phyloP scores from a whole-genome alignment of 2,113 vertebrate species.

The Madoqua kirkii region DNA sequence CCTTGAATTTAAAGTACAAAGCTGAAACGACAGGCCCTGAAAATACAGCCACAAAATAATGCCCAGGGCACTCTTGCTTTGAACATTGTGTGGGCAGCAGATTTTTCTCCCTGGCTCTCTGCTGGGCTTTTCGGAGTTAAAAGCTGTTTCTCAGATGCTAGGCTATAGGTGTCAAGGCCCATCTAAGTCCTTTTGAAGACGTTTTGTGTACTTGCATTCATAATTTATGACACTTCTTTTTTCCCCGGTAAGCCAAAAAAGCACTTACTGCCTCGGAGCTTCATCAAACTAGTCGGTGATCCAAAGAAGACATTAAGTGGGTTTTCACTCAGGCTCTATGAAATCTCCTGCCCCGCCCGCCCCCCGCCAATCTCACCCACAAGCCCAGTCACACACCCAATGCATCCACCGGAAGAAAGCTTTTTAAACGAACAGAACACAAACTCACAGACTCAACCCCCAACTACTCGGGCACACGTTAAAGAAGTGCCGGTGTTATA shows the following conservation, averaged over 20 bases:
- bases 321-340: not conserved
- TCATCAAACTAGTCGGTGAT: not conserved
- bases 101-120: not conserved
- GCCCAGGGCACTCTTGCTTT: not conserved
- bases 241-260: not conserved
- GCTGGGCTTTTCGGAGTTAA: not conserved
- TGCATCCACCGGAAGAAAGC: not conserved
- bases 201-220: not conserved
- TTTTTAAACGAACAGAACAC: not conserved
- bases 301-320: not conserved
- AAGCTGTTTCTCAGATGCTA: not conserved
- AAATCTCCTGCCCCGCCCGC: not conserved
- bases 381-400: not conserved
- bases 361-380: not conserved
- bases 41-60: not conserved
- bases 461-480: not conserved
- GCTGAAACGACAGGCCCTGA: not conserved
- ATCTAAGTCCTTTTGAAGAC: not conserved
- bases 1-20: constrained; percentile 23
- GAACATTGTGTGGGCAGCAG: not conserved
- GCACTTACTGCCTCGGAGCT: not conserved
- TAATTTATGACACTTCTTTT: not conserved
- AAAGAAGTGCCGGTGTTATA: not conserved
- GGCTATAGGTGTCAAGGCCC: not conserved
- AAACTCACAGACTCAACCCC: not conserved